phyloP scores from a whole-genome alignment of 1,140 invertebrate genomes.

The Aphis gossypii region DNA sequence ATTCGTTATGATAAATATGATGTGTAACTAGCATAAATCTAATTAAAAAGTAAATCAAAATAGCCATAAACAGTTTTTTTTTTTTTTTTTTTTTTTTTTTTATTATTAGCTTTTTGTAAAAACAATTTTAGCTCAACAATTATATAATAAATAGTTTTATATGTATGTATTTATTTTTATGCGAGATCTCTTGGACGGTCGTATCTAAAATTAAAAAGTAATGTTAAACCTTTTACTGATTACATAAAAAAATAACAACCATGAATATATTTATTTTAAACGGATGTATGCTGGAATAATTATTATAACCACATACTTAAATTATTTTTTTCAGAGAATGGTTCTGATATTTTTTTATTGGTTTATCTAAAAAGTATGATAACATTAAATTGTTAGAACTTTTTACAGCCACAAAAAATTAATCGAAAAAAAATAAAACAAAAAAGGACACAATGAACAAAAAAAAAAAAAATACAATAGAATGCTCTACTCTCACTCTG shows the following conservation, averaged over 20 bases:
- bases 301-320: not conserved
- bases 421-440: too few species aligned
- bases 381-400: not conserved
- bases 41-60: not conserved
- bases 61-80: not conserved
- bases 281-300: not conserved
- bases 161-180: not conserved
- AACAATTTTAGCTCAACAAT: too few species aligned
- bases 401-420: not conserved
- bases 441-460: too few species aligned
- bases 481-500: not conserved
- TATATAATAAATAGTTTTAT: not conserved
- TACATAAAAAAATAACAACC: not conserved
- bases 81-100: too few species aligned
- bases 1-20: not conserved
- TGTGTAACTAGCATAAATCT: not conserved
- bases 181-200: not conserved
- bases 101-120: too few species aligned
- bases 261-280: not conserved
- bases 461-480: not conserved
- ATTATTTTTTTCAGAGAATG: not conserved
- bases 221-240: too few species aligned
- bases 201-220: too few species aligned
- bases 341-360: too few species aligned
- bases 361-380: too few species aligned